phyloP scores from a whole-genome alignment of 1,140 invertebrate species.

The Ostrea denselamellosa region DNA sequence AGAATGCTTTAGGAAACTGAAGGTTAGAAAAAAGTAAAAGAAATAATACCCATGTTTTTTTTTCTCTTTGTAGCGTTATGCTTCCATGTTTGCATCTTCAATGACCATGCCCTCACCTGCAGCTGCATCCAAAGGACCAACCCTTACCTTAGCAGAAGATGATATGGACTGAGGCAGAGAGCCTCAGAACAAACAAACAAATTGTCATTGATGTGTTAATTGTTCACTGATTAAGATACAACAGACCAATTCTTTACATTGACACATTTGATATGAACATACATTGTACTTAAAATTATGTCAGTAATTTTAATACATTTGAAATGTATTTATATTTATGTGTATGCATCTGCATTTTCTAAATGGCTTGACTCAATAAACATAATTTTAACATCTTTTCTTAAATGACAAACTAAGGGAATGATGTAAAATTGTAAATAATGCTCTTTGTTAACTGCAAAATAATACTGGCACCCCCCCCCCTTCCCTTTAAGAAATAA shows the following conservation, averaged over 20 bases:
- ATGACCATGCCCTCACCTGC: background rate
- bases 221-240: background rate
- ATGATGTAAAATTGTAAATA: too few species aligned
- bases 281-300: background rate
- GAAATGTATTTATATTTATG: background rate
- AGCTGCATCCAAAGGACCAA: background rate
- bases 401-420: background rate
- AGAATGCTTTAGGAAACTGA: background rate
- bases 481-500: too few species aligned
- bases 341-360: background rate
- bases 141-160: slow-evolving; percentile 11
- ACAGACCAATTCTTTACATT: background rate
- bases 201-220: background rate
- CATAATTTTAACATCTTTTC: background rate
- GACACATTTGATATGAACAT: background rate
- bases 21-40: background rate
- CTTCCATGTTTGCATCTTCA: slow-evolving; percentile 14
- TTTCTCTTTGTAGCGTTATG: slow-evolving; percentile 3
- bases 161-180: background rate
- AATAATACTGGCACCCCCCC: too few species aligned
- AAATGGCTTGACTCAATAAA: background rate
- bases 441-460: too few species aligned
- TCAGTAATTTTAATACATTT: too few species aligned
- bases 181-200: background rate
- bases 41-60: background rate